phyloP scores from a whole-genome alignment of 2,888 invertebrate genomes.

The Macrosoma leucophasiata region DNA sequence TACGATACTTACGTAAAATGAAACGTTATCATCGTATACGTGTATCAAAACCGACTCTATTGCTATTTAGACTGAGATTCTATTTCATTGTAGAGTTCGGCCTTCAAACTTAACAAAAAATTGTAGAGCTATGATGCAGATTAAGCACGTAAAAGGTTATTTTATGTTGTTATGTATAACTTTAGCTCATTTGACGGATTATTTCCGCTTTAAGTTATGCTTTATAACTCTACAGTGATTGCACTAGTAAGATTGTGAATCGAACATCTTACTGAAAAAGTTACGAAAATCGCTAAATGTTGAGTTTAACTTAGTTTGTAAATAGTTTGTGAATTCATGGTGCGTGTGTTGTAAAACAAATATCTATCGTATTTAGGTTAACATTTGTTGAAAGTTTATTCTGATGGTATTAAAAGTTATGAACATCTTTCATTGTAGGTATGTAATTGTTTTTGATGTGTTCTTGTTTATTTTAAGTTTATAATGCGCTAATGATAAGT shows the following conservation, averaged over 20 bases:
- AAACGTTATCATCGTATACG: conserved; percentile 23
- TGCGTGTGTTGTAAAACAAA: background rate
- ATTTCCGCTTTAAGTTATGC: conserved; percentile 28
- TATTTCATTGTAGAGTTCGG: conserved; percentile 29
- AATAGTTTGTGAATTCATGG: conserved; percentile 1
- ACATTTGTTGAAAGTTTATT: conserved; percentile 13
- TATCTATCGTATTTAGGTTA: conserved; percentile 8
- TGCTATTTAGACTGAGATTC: conserved; percentile 23
- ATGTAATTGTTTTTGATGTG: background rate
- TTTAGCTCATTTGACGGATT: conserved; percentile 24
- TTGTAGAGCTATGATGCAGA: conserved; percentile 41
- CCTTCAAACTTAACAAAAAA: conserved; percentile 49
- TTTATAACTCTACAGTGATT: conserved; percentile 20
- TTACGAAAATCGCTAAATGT: no score
- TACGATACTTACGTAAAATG: conserved; percentile 25
- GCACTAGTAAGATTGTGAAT: conserved; percentile 26
- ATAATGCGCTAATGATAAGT: conserved; percentile 4
- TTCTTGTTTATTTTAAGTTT: background rate
- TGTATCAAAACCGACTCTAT: conserved; percentile 39
- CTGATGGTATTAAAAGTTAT: conserved; percentile 1
- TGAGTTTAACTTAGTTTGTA: no score
- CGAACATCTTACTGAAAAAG: no score
- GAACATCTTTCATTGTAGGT: background rate
- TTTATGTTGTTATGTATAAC: conserved; percentile 34
- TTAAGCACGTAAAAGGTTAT: conserved; percentile 50